Base-by-base conservation (phyloP, 2,888 invertebrate species). In the Ichneumoninae sp. region DNA sequence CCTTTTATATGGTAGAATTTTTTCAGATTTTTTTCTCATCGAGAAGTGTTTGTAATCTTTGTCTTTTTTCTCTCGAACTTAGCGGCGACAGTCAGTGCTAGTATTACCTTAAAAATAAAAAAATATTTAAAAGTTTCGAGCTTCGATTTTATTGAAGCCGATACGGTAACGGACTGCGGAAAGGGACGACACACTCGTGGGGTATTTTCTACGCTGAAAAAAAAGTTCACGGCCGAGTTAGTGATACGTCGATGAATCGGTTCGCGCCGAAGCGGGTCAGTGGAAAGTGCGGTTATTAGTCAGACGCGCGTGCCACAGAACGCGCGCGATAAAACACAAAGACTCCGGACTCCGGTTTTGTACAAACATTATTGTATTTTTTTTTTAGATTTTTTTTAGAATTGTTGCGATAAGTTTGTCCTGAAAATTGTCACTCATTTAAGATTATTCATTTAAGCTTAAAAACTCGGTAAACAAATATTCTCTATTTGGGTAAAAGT, bases 101-200 rank as follows among this genome's bases (percentile, higher is more conserved):
- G n/a, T n/a, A n/a, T n/a, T n/a, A n/a, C n/a, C n/a, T n/a, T n/a
- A n/a, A n/a, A 44, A 44, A 44, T 44, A 44, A 44, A 44, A 44
- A 44, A 44, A n/a, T 13, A 44, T 13, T 0, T 80, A 79, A 71
- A 69, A 44, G 52, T 40, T 40, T 4, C 40, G 66, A 36, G 40
- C 16, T 40, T 40, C 10, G 10, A 22, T 66, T 40, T n/a, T 40
- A 36, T 36, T n/a, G 36, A 40, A n/a, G 10, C 10, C 66, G 40
- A 65, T 65, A 36, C 33, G 33, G 4, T 40, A 19, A 66, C 66
- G 36, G n/a, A 40, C 40, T 40, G n/a, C 19, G 40, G 19, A 19
- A n/a, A 10, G 22, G 22, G 19, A 30, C 40, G 36, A 22, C 19
- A 40, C 66, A 40, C 8, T 66, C 66, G 66, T 40, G 19, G 36